Percentiles rank a stretch among this genome's conserved stretches.
These are phyloP conservation scores for Rana temporaria DNA, from an alignment of 2,113 vertebrate species.

Conservation along the genomic window DNA sequence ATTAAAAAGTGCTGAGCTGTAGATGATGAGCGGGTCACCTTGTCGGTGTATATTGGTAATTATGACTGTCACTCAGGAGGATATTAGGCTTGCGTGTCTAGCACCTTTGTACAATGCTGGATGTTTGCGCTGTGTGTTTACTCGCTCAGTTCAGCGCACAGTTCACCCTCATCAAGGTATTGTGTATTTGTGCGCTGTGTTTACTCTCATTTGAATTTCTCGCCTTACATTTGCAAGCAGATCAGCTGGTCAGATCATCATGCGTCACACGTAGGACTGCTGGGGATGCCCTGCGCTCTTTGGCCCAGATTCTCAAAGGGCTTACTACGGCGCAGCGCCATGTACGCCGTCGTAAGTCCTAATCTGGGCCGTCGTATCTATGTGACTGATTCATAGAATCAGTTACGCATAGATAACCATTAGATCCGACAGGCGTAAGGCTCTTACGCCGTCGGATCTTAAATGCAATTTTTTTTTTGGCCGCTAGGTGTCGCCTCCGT, in stretches of 20 bases:
- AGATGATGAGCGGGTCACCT: no score
- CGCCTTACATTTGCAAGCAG: constrained; percentile 20
- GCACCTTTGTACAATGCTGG: background rate
- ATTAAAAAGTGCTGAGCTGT: no score
- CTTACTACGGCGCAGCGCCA: no score
- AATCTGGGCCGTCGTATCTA: no score
- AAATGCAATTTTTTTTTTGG: no score
- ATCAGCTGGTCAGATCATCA: constrained; percentile 2
- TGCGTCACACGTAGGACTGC: background rate
- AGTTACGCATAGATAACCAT: no score
- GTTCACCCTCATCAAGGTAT: constrained; percentile 33
- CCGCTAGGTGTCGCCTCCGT: no score
- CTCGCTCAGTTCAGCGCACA: constrained; percentile 9
- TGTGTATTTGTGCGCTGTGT: constrained; percentile 46
- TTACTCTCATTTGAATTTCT: constrained; percentile 41
- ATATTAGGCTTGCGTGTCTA: constrained; percentile 15
- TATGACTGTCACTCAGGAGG: background rate
- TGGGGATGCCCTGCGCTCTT: background rate
- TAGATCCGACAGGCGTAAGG: no score
- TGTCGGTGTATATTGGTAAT: background rate
- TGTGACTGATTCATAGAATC: no score
- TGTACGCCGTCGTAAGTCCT: no score
- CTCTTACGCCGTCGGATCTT: no score
- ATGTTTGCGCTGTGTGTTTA: constrained; percentile 41
- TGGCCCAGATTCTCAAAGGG: no score